Base-by-base conservation (phyloP, 2,113 vertebrate species). In the Suricata suricatta region DNA sequence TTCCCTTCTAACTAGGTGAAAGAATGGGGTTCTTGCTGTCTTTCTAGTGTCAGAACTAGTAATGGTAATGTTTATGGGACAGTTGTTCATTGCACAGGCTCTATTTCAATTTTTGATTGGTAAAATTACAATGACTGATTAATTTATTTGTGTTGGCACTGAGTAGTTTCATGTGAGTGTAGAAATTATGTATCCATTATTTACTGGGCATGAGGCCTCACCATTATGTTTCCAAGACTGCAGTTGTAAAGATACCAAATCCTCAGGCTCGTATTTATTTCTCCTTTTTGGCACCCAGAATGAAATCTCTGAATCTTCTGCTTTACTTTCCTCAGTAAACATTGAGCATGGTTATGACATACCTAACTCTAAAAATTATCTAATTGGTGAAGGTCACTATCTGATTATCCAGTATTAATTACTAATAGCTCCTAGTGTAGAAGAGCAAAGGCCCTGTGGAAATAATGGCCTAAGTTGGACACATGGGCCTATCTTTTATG, bases 401-500 rank as follows among this genome's bases (percentile, higher is more conserved):
- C 60, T 2, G 5, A 95, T 90, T 80, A 90, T 80, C 60, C 44
- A 64, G 16, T 88, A n/a, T 90, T 89, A 93, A 50, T 52, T 83
- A 83, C 38, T 96, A 97, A 96, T 94, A 94, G 77, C 84, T 83
- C 52, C 85, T 47, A 84, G 23, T 57, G 7, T 80, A 92, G 86
- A 57, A 76, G 50, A 89, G 5, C 35, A 95, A 85, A 93, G 31
- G 38, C 54, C 9, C 52, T 82, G 0, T 38, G 72, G 84, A 96
- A 96, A 86, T 98, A 95, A 93, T 82, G 54, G 57, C 57, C 6
- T 33, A 86, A 71, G 38, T 93, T 94, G 97, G 88, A 93, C 95
- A 60, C 94, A 95, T 71, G 76, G 13, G 93, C 96, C 76, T 94
- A 93, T 83, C 33, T 96, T 91, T 95, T 81, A 95, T 97, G 97